Evolutionary conservation across 2,113 vertebrate species (phyloP).

Genomic region (Mus spicilegus): DNA sequence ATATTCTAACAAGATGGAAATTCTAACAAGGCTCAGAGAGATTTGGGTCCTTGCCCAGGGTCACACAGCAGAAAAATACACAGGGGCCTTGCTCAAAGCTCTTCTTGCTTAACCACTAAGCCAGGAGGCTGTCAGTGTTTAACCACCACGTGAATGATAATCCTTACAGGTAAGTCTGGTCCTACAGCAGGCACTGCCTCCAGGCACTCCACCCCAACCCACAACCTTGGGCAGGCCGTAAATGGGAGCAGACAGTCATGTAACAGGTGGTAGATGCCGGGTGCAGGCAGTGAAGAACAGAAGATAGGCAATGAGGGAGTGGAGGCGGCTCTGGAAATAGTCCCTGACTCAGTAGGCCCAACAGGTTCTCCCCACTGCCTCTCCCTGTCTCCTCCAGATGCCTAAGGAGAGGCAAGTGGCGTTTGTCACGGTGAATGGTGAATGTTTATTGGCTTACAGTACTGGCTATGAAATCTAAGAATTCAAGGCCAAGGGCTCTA

Average conservation of each 20-base stretch:
- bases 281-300: not conserved
- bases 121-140: not conserved
- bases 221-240: rapidly evolving
- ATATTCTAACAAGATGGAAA: not conserved
- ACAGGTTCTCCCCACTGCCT: not conserved
- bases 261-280: not conserved
- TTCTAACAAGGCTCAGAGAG: not conserved
- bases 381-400: not conserved
- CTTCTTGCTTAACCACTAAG: not conserved
- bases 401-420: not conserved
- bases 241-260: not conserved
- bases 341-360: not conserved
- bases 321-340: not conserved
- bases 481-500: not conserved
- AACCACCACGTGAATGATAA: not conserved
- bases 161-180: not conserved
- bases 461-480: not conserved
- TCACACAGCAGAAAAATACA: not conserved
- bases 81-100: not conserved
- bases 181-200: not conserved
- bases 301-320: not conserved
- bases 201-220: not conserved
- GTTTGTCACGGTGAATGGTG: not conserved
- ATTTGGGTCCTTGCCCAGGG: not conserved
- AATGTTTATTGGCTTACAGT: not conserved